Conservation (phyloP, 2,113 vertebrate genomes). For the Passer domesticus region DNA sequence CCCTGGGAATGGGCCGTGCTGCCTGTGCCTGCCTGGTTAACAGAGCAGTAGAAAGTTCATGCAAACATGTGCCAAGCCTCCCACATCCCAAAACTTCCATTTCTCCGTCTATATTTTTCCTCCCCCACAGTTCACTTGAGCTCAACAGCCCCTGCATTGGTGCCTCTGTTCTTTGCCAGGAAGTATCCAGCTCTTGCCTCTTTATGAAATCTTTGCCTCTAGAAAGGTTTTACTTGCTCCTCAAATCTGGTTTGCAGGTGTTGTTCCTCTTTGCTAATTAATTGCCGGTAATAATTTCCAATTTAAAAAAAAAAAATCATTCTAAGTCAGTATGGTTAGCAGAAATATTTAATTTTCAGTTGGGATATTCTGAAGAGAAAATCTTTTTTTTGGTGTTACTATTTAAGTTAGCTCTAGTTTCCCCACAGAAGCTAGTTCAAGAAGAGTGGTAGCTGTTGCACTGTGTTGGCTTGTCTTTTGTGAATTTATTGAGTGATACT, state of each 20-base stretch:
- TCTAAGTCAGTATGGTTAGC: neutral
- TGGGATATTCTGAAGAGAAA: neutral
- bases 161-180: neutral
- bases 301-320: neutral
- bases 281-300: neutral
- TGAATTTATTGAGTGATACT: neutral
- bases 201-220: neutral
- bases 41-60: neutral
- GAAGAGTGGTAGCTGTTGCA: neutral
- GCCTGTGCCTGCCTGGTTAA: neutral
- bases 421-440: neutral
- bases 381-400: neutral
- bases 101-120: neutral
- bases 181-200: neutral
- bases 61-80: neutral
- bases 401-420: neutral
- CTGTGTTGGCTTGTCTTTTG: neutral
- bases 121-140: neutral
- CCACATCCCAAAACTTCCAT: slow-evolving; percentile 10
- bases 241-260: neutral
- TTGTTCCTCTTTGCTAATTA: neutral
- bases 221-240: neutral
- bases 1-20: neutral
- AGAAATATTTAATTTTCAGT: neutral
- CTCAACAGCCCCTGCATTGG: neutral